These are phyloP conservation scores for Pegoplata infirma DNA, from an alignment of 2,888 invertebrate genomes.

Conservation along the genomic window DNA sequence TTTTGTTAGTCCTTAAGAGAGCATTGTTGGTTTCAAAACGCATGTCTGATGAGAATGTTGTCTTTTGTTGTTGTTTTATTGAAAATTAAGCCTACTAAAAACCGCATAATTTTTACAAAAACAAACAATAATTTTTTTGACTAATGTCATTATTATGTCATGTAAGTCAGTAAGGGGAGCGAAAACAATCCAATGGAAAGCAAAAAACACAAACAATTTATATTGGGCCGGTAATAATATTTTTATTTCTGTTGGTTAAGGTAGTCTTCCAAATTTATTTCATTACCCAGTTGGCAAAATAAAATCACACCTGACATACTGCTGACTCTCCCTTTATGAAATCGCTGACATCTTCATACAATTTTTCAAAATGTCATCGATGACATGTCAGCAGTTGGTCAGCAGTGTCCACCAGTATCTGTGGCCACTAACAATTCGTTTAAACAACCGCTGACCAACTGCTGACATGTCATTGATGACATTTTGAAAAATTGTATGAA, in stretches of 20 bases:
- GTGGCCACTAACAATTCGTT: too few relatives aligned
- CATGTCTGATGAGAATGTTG: conserved; percentile 29
- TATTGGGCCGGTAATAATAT: conserved; percentile 27
- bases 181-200: background rate
- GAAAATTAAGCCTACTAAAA: conserved; percentile 13
- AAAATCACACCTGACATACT: too few relatives aligned
- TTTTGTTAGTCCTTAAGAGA: background rate
- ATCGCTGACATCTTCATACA: too few relatives aligned
- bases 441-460: too few relatives aligned
- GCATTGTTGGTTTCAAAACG: background rate
- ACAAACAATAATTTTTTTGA: conserved; percentile 17
- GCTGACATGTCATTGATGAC: too few relatives aligned
- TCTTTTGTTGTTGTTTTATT: background rate
- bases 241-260: conserved; percentile 22
- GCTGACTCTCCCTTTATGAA: too few relatives aligned
- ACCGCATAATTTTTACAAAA: conserved; percentile 20
- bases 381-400: too few relatives aligned
- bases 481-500: too few relatives aligned
- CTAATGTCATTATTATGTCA: conserved; percentile 20
- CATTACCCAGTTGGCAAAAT: too few relatives aligned
- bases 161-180: background rate
- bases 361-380: too few relatives aligned
- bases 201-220: background rate
- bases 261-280: too few relatives aligned
- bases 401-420: too few relatives aligned